phyloP scores from a whole-genome alignment of 2,888 invertebrate species.

The Mystacides longicornis region DNA sequence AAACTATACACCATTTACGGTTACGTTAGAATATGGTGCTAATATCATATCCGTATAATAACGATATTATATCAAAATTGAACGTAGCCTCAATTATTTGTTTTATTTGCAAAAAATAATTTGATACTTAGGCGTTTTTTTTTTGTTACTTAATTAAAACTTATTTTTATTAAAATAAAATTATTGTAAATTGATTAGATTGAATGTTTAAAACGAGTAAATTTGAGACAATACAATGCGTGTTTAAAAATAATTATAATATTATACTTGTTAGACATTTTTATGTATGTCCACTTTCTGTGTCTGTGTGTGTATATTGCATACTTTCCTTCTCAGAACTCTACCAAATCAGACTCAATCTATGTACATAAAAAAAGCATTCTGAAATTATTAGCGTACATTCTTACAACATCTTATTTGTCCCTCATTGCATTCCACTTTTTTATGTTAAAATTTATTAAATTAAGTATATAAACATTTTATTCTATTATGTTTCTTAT shows the following conservation, averaged over 20 bases:
- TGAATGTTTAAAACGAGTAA: constrained; percentile 14
- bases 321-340: background rate
- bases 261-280: background rate
- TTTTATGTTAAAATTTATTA: background rate
- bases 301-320: background rate
- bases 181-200: constrained; percentile 10
- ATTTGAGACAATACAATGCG: constrained; percentile 22
- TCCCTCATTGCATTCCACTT: constrained; percentile 26
- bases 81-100: too few relatives aligned
- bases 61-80: too few relatives aligned
- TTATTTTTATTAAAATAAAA: background rate
- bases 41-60: too few relatives aligned
- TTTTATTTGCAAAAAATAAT: too few relatives aligned
- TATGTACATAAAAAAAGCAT: background rate
- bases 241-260: constrained; percentile 9
- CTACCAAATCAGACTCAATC: background rate
- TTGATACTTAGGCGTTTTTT: too few relatives aligned
- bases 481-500: background rate
- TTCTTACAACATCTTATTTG: background rate
- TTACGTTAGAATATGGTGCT: too few relatives aligned
- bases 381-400: constrained; percentile 8
- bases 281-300: background rate
- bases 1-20: too few relatives aligned
- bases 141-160: constrained; percentile 4
- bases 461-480: background rate